These are phyloP conservation scores for Heliconius hortense DNA, from an alignment of 2,888 invertebrate genomes.

Conservation along the genomic window DNA sequence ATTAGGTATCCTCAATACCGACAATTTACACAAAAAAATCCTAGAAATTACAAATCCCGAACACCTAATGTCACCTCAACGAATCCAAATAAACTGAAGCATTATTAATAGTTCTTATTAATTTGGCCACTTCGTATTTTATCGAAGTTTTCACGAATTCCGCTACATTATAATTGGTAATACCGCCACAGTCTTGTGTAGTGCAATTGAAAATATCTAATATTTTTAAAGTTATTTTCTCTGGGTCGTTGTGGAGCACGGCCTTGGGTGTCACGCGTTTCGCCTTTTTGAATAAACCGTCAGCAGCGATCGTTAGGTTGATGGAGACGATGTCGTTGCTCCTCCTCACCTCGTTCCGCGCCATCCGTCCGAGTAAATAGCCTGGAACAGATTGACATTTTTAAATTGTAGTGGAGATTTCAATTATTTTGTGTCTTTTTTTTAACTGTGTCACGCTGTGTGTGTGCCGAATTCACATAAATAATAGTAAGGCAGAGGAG, in stretches of 20 bases:
- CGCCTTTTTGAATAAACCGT: conserved; percentile 64
- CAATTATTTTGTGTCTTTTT: neutral
- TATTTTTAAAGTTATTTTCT: conserved; percentile 59
- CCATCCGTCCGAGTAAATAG: conserved; percentile 66
- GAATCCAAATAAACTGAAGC: conserved; percentile 66
- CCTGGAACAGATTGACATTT: conserved; percentile 55
- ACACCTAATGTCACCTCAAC: conserved; percentile 59
- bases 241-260: conserved; percentile 61
- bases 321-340: conserved; percentile 59
- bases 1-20: neutral
- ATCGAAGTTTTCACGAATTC: conserved; percentile 63
- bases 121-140: conserved; percentile 60
- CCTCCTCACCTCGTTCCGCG: conserved; percentile 58
- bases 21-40: conserved; percentile 19
- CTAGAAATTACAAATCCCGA: neutral
- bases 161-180: conserved; percentile 58
- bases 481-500: too few species aligned
- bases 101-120: conserved; percentile 63
- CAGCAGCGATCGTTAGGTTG: conserved; percentile 62
- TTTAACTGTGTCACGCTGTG: too few species aligned
- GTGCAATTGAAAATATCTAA: conserved; percentile 63
- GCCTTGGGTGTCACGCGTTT: conserved; percentile 65
- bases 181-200: conserved; percentile 54
- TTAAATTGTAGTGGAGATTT: neutral
- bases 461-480: too few species aligned